Evolutionary conservation across 2,888 invertebrate species (phyloP), one percentile per base, ranked within the genome.

Genomic region (Watsonalla binaria): DNA sequence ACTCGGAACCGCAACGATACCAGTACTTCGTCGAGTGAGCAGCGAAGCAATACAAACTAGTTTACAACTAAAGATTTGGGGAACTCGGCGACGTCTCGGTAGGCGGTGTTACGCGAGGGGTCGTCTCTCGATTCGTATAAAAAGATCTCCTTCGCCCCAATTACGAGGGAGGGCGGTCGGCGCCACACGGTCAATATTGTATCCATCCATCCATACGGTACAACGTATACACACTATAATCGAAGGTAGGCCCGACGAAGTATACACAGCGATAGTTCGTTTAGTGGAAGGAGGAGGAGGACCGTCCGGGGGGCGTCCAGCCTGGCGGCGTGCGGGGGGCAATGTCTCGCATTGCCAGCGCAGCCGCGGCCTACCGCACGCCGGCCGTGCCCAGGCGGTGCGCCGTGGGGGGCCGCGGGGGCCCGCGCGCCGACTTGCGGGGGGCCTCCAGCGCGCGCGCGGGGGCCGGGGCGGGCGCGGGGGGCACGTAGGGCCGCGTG

Each of bases 401-500:
- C 53, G 82, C 80, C 58, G 80, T 73, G 74, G 58, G 69, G 81
- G 55, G 13, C 14, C 46, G 15, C 46, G 46, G 47, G 14, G 42
- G 53, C 11, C 5, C 50, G 24, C 13, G 51, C 37, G 52, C 0
- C 46, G 11, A 54, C 53, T 49, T 5, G 56, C 47, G 59, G 51
- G 47, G 11, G 9, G 42, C 11, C 42, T 8, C 2, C 37, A 52
- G 54, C 51, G 58, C 53, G 53, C 47, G 54, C 9, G 46, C 51
- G 35, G 49, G 51, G 11, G 57, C 5, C 53, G 47, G 54, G 50
- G 94, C 50, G 95, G 92, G 0, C 90, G 86, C 0, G 95, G 95
- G 46, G 93, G 93, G 37, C 60, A 92, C 92, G 84, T 96, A 96
- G 69, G 94, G 93, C 66, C 95, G 89, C 0, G 96, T 96, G 54